A percentile compares a stretch with the other conserved stretches of the same genome.
phyloP scores from a whole-genome alignment of 2,888 invertebrate genomes.

The Colletes collaris region DNA sequence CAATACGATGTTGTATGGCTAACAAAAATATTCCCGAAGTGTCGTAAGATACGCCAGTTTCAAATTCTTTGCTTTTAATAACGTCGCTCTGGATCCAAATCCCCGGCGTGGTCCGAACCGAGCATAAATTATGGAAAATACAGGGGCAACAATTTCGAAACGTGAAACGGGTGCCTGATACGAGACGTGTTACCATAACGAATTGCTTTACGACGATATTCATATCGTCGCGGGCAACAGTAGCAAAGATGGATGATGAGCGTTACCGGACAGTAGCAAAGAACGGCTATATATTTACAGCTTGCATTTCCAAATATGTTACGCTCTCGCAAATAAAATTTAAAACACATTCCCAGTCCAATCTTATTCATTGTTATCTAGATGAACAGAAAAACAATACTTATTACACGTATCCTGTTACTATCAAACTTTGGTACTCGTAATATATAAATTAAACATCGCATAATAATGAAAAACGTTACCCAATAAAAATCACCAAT shows the following conservation, averaged over 20 bases:
- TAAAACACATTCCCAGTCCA: background rate
- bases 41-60: conserved; percentile 46
- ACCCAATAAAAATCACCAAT: no score
- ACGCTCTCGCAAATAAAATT: background rate
- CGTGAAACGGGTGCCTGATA: no score
- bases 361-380: no score
- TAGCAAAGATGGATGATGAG: conserved; percentile 46
- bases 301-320: conserved; percentile 2
- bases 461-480: no score
- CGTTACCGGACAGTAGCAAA: conserved; percentile 50
- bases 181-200: no score
- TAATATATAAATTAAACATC: no score
- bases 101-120: background rate
- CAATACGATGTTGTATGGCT: conserved; percentile 47
- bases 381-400: no score
- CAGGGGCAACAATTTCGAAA: background rate
- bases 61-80: conserved; percentile 55
- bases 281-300: conserved; percentile 29
- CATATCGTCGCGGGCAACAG: conserved; percentile 25
- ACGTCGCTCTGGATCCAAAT: conserved; percentile 14
- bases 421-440: no score
- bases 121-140: background rate
- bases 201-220: background rate
- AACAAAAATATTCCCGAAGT: conserved; percentile 46
- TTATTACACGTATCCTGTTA: no score